Evolutionary conservation across 2,888 invertebrate genomes (phyloP), one percentile per base, ranked within the genome.

Genomic region (Mayetiola destructor): DNA sequence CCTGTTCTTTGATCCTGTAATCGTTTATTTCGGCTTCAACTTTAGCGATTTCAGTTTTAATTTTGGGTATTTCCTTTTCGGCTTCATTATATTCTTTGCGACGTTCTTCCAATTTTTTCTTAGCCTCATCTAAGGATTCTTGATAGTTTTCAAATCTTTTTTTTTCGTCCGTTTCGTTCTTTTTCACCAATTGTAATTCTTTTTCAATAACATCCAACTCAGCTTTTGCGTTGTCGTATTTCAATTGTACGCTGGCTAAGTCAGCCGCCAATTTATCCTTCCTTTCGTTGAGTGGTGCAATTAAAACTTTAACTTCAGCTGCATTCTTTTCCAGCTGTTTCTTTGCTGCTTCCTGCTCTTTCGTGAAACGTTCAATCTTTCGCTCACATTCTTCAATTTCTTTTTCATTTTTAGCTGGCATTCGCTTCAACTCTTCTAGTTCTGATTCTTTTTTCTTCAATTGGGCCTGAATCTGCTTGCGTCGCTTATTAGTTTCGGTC

Each of bases 101-200:
- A 65, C 86, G 86, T 12, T 75, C 77, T 60, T 78, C 73, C 0
- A 67, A 69, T 64, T 70, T 84, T 78, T 59, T 78, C 76, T 69
- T 81, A 75, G 65, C 85, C 35, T 70, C 68, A 27, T 71, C 69
- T 57, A 65, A 68, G 1, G 69, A 65, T 10, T 58, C 58, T 39
- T 66, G 68, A 1, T 70, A 59, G 0, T 64, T 59, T 59, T 69
- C 66, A 56, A 68, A 72, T 60, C 72, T 72, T 1, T 71, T 67
- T 2, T 63, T 59, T 59, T 72, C 72, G 1, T 66, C 62, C 0
- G 66, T 68, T 59, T 72, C 71, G 54, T 65, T 68, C 57, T 69
- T 67, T 60, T 70, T 69, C 61, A 85, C 88, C 55, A 92, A 76
- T 66, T 88, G 85, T 12, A 93, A 72, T 68, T 92, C 85, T 0